A percentile compares a stretch with the other conserved stretches of the same genome.
Evolutionary conservation across 2,888 invertebrate species (phyloP).

Genomic region (Chymomyza fuscimana): DNA sequence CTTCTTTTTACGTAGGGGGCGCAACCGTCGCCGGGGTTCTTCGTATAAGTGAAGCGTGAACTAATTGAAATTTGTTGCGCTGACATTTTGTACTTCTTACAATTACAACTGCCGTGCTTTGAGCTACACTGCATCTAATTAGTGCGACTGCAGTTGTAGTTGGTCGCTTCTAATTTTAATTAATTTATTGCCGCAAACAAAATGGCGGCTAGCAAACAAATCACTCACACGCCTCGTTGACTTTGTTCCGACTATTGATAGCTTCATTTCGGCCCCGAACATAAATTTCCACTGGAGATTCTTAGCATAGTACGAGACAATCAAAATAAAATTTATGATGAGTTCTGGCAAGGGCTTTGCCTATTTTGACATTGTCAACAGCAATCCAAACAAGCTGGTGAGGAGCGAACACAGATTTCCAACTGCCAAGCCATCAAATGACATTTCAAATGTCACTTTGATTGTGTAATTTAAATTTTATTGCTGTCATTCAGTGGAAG

Average conservation of each 20-base stretch:
- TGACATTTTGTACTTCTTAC: conserved; percentile 68
- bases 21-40: conserved; percentile 32
- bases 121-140: conserved; percentile 52
- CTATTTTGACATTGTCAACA: conserved; percentile 72
- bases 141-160: conserved; percentile 63
- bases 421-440: conserved; percentile 41
- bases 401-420: conserved; percentile 35
- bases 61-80: conserved; percentile 76
- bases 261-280: conserved; percentile 26
- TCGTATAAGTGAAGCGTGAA: conserved; percentile 76
- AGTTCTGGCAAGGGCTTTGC: conserved; percentile 26
- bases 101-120: conserved; percentile 19
- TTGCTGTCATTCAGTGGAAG: conserved; percentile 50
- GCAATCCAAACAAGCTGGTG: conserved; percentile 47
- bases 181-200: conserved; percentile 71
- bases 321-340: conserved; percentile 70
- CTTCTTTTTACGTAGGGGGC: conserved; percentile 61
- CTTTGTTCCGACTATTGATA: conserved; percentile 39
- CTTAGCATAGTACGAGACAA: conserved; percentile 55
- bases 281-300: conserved; percentile 68
- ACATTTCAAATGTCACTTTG: conserved; percentile 69
- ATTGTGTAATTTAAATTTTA: conserved; percentile 68
- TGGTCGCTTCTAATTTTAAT: conserved; percentile 72
- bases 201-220: conserved; percentile 59
- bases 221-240: conserved; percentile 70